Percentiles rank a stretch among this genome's conserved stretches.
Conservation (phyloP, 2,797 vertebrate species). For the Telmatherina bonti region DNA sequence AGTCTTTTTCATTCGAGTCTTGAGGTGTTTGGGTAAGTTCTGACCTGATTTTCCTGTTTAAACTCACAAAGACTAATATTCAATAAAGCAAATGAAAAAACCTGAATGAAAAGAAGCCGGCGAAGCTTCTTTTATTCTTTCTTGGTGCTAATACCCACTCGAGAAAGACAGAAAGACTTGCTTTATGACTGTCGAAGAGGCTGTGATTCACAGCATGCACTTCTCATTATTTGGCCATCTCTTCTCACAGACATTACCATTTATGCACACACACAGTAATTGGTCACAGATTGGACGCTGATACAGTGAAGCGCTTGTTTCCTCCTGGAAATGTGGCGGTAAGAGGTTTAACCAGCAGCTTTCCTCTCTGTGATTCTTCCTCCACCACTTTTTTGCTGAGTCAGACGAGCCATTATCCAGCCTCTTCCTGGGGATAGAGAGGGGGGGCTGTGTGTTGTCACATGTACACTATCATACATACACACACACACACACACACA, state of each 20-base stretch:
- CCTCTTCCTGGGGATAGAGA: constrained; percentile 46
- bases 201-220: constrained; percentile 63
- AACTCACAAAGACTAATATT: constrained; percentile 61
- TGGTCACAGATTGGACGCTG: constrained; percentile 66
- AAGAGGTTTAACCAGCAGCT: constrained; percentile 49
- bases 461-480: constrained; percentile 6
- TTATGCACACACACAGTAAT: constrained; percentile 68
- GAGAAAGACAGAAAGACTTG: constrained; percentile 44
- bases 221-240: constrained; percentile 65
- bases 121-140: constrained; percentile 47
- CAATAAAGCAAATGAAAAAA: constrained; percentile 40
- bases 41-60: constrained; percentile 42
- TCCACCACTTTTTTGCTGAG: constrained; percentile 64
- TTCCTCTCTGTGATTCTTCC: constrained; percentile 16
- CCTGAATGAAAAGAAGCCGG: constrained; percentile 38
- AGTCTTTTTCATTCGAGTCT: constrained; percentile 34
- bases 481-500: constrained; percentile 12
- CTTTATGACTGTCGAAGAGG: constrained; percentile 62
- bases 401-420: constrained; percentile 70
- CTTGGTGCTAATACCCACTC: constrained; percentile 44
- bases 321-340: constrained; percentile 56
- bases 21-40: constrained; percentile 46
- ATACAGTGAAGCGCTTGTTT: constrained; percentile 64
- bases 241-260: constrained; percentile 58
- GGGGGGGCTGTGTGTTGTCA: constrained; percentile 4